These are phyloP conservation scores for Chroicocephalus ridibundus DNA, from an alignment of 2,113 vertebrate genomes.

Conservation along the genomic window DNA sequence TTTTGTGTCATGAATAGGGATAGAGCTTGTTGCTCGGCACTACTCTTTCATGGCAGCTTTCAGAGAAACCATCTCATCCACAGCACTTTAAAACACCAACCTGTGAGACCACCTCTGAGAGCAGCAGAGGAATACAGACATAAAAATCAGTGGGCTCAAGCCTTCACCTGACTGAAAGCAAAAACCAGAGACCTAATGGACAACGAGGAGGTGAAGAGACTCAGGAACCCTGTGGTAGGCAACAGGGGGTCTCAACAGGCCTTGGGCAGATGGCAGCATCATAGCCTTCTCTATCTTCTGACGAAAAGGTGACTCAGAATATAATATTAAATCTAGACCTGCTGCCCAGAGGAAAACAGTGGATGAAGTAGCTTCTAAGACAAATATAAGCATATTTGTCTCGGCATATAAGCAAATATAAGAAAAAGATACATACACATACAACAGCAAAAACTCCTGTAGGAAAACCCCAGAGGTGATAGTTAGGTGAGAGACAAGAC, in stretches of 20 bases:
- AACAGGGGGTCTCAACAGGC: not conserved
- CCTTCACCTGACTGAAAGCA: not conserved
- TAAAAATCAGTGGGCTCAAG: not conserved
- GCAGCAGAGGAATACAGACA: not conserved
- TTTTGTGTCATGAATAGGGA: not conserved
- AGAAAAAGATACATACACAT: rapidly evolving
- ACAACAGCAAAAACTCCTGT: not conserved
- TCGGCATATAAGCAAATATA: not conserved
- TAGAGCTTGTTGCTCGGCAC: not conserved
- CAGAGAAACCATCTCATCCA: not conserved
- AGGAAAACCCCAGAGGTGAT: not conserved
- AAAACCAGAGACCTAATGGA: not conserved
- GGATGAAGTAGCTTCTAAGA: not conserved
- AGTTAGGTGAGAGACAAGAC: not conserved
- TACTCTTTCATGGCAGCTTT: not conserved
- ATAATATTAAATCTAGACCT: not conserved
- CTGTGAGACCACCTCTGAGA: not conserved
- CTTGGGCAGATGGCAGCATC: not conserved
- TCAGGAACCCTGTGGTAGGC: not conserved
- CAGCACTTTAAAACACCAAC: not conserved
- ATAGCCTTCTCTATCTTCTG: not conserved
- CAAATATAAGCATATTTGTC: not conserved
- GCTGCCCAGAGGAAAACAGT: not conserved
- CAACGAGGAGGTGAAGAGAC: not conserved
- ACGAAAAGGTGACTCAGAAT: not conserved